These are phyloP conservation scores for Lithosia quadra DNA, from an alignment of 2,888 invertebrate species.

Conservation along the genomic window DNA sequence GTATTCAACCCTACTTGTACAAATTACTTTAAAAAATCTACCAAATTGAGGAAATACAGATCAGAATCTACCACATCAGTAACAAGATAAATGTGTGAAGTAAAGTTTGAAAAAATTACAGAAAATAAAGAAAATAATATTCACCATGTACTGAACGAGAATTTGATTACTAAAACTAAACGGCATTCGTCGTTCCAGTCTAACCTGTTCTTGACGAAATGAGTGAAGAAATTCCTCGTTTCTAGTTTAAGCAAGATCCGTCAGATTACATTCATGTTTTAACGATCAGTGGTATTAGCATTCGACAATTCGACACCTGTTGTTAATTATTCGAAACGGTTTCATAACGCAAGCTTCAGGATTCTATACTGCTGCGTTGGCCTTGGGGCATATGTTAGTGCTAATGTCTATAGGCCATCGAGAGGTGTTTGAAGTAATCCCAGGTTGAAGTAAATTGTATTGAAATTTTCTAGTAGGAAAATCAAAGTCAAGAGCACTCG, in stretches of 20 bases:
- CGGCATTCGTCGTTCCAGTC: conserved; percentile 38
- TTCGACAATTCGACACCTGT: conserved; percentile 38
- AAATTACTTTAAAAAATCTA: too few relatives aligned
- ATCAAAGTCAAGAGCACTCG: background rate
- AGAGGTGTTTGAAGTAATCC: background rate
- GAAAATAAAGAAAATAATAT: conserved; percentile 1
- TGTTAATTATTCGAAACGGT: conserved; percentile 44
- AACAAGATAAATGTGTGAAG: background rate
- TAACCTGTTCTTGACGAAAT: conserved; percentile 50
- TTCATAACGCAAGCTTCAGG: conserved; percentile 34
- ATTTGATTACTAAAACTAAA: conserved; percentile 43
- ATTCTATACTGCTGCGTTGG: conserved; percentile 9
- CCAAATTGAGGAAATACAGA: background rate
- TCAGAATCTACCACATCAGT: background rate
- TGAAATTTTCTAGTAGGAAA: background rate
- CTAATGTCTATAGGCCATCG: background rate
- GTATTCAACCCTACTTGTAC: background rate
- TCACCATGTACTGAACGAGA: conserved; percentile 5
- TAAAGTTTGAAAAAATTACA: background rate
- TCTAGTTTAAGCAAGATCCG: conserved; percentile 46
- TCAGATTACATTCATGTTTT: conserved; percentile 30
- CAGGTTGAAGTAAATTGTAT: background rate
- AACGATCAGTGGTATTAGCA: conserved; percentile 41
- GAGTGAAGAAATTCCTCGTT: conserved; percentile 45
- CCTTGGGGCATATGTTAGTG: background rate